Conservation (phyloP, 2,888 invertebrate species). For the Stenodema calcarata region DNA sequence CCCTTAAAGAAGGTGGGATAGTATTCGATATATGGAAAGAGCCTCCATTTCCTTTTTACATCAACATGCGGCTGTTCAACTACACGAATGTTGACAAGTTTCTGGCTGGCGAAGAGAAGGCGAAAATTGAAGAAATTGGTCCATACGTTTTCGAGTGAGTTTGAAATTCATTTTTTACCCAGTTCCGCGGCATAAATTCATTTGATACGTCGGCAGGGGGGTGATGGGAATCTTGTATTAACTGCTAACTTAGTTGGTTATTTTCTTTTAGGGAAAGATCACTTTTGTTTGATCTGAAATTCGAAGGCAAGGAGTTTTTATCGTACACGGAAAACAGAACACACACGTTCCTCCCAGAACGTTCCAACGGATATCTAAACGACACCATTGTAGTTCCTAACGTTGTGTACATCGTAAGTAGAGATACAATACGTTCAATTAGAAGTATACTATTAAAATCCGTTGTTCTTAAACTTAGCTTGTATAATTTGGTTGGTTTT, state of each 20-base stretch:
- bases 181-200: neutral
- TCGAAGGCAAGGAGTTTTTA: slow-evolving; percentile 50
- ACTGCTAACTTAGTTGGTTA: neutral
- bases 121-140: slow-evolving; percentile 52
- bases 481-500: neutral
- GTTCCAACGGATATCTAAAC: slow-evolving; percentile 51
- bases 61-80: slow-evolving; percentile 53
- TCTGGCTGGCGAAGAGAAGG: slow-evolving; percentile 38
- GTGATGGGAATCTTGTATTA: too few species aligned
- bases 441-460: too few species aligned
- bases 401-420: slow-evolving; percentile 52
- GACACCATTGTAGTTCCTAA: slow-evolving; percentile 51
- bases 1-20: slow-evolving; percentile 48
- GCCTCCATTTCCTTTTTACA: slow-evolving; percentile 37
- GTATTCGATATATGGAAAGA: slow-evolving; percentile 52
- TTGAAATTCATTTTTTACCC: neutral
- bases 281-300: slow-evolving; percentile 42
- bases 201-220: too few species aligned
- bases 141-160: slow-evolving; percentile 51
- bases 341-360: slow-evolving; percentile 49
- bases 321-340: slow-evolving; percentile 55
- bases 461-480: neutral
- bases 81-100: slow-evolving; percentile 53
- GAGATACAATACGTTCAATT: neutral
- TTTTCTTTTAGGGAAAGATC: slow-evolving; percentile 46